phyloP scores from a whole-genome alignment of 1,140 invertebrate genomes.

The Diploscapter pachys region DNA sequence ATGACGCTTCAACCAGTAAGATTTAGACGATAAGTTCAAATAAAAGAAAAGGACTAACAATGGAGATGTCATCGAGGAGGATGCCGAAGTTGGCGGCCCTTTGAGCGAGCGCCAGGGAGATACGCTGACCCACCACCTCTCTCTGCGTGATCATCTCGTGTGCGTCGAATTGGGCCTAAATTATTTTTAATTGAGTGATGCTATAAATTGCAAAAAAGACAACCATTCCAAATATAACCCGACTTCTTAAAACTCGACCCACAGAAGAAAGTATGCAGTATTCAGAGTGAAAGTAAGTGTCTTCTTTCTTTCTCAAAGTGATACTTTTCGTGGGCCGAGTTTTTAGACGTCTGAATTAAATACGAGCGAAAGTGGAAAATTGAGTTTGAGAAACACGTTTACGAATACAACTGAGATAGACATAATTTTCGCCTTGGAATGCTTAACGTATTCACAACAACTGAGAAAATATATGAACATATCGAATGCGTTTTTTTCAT shows the following conservation, averaged over 20 bases:
- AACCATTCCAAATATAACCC: neutral
- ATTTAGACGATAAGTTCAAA: constrained; percentile 5
- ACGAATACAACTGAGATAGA: no score
- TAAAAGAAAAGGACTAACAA: constrained; percentile 67
- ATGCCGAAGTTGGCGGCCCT: constrained; percentile 91
- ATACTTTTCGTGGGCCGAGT: no score
- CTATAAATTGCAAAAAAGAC: constrained; percentile 7
- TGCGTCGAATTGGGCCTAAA: constrained; percentile 90
- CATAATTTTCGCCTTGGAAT: no score
- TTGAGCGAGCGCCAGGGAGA: constrained; percentile 86
- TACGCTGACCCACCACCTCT: constrained; percentile 90
- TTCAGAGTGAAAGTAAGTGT: no score
- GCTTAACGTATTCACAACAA: neutral
- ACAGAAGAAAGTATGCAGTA: no score
- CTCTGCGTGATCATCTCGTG: constrained; percentile 97
- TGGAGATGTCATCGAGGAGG: constrained; percentile 96
- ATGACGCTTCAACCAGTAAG: constrained; percentile 37
- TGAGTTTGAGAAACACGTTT: no score
- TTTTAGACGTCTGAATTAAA: no score
- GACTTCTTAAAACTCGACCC: no score
- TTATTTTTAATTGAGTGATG: neutral
- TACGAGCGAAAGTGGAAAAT: no score
- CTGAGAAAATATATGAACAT: constrained; percentile 17
- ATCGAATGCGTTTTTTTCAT: neutral
- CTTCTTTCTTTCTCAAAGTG: no score